These are phyloP conservation scores for Palloptera scutellata DNA, from an alignment of 2,888 invertebrate genomes.

Conservation along the genomic window DNA sequence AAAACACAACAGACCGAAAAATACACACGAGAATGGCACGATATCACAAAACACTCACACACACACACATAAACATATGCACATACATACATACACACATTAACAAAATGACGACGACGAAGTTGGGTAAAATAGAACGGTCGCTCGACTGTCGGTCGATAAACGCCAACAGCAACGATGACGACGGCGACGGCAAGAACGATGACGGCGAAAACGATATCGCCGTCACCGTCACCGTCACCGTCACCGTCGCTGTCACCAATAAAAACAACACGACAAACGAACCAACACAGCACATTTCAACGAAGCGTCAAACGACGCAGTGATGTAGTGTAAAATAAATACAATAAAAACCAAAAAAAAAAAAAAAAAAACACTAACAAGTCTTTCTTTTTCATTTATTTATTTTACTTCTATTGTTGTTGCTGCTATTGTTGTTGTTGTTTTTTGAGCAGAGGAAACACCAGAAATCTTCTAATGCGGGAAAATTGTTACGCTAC, in stretches of 20 bases:
- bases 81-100: slow-evolving; percentile 6
- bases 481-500: slow-evolving; percentile 43
- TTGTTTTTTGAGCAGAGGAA: slow-evolving; percentile 13
- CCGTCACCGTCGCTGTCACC: neutral
- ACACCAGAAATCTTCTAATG: slow-evolving; percentile 41
- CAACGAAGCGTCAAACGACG: too few species aligned
- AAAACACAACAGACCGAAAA: slow-evolving; percentile 7
- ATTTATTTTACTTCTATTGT: neutral
- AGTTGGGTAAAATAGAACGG: slow-evolving; percentile 2
- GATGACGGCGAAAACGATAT: slow-evolving; percentile 12
- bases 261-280: neutral
- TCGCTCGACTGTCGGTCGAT: slow-evolving; percentile 28
- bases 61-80: slow-evolving; percentile 13
- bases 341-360: slow-evolving; percentile 20
- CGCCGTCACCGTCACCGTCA: neutral
- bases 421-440: slow-evolving; percentile 14
- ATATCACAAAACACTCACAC: neutral
- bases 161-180: slow-evolving; percentile 28
- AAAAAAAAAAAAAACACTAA: slow-evolving; percentile 9
- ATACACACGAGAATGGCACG: slow-evolving; percentile 3
- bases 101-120: slow-evolving; percentile 21
- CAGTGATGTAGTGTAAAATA: slow-evolving; percentile 7
- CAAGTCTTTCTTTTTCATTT: neutral
- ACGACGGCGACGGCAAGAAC: slow-evolving; percentile 3
- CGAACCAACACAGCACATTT: slow-evolving; percentile 5